Percentiles rank a stretch among this genome's conserved stretches.
Evolutionary conservation across 2,888 invertebrate genomes (phyloP).

Genomic region (Cheiracanthium punctorium): DNA sequence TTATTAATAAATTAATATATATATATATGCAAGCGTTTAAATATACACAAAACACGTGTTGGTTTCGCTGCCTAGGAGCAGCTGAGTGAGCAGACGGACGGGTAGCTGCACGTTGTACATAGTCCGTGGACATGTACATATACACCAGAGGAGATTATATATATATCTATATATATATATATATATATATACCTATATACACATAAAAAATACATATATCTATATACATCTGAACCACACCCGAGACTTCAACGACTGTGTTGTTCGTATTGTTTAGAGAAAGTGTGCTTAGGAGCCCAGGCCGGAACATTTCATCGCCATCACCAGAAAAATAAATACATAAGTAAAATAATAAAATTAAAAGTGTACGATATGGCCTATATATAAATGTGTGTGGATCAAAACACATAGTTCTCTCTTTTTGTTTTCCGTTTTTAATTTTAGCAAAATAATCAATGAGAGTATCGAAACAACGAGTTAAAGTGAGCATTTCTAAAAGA

Average conservation of each 20-base stretch:
- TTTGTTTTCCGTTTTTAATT: slow-evolving; percentile 35
- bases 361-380: too few relatives aligned
- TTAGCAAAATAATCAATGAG: slow-evolving; percentile 36
- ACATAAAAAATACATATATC: slow-evolving; percentile 35
- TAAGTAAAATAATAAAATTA: background rate
- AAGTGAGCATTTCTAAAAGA: background rate
- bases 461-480: background rate
- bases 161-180: too few relatives aligned
- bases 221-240: slow-evolving; percentile 44
- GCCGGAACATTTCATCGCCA: slow-evolving; percentile 58
- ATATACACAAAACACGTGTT: slow-evolving; percentile 1
- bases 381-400: too few relatives aligned
- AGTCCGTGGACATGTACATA: slow-evolving; percentile 58
- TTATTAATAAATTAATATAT: too few relatives aligned
- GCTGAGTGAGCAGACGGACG: slow-evolving; percentile 64
- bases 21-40: background rate
- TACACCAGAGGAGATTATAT: slow-evolving; percentile 43
- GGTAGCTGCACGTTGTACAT: slow-evolving; percentile 56
- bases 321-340: slow-evolving; percentile 9
- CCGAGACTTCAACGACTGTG: slow-evolving; percentile 40
- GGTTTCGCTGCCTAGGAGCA: slow-evolving; percentile 56
- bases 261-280: slow-evolving; percentile 60
- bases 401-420: too few relatives aligned
- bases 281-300: slow-evolving; percentile 65
- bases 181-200: slow-evolving; percentile 53